Evolutionary conservation across 30 jellyfish, hydroid and myxozoan species (phyloP), one percentile per base, ranked within the genome.

Genomic region (Calvadosia cruxmelitensis): DNA sequence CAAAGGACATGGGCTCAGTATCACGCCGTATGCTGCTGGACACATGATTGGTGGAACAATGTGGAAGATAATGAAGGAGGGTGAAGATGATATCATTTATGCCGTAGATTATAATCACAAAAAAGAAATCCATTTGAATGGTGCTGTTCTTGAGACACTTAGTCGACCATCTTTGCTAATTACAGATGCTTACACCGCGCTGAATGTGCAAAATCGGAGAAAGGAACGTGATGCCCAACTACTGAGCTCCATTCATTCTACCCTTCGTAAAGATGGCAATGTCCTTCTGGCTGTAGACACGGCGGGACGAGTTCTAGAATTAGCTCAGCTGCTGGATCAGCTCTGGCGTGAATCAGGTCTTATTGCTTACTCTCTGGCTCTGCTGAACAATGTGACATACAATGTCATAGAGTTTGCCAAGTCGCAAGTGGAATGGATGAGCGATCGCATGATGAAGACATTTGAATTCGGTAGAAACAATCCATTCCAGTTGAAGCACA

Each of bases 31-130:
- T 73, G 93, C 95, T 32, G 95, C 98, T 76, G 98, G 98, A 31
- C 98, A 89, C 85, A 89, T 81, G 95, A 89, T 89, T 49, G 98
- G 98, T 7, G 98, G 98, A 34, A 89, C 98, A 27, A 89, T 89
- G 98, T 89, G 98, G 98, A 89, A 89, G 63, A 89, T 89, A 16
- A 89, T 89, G 98, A 89, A 89, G 33, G 98, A 89, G 67, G 98
- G 98, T 12, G 98, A 89, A 70, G 98, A 89, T 63, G 98, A 89
- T 63, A 89, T 89, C 74, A 89, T 89, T 1, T 89, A 89, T 53
- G 98, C 98, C 1, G 98, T 89, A 51, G 98, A 89, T 70, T 89
- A 81, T 51, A 89, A 89, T 49, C 98, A 89, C 64, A 89, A 89
- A 49, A 89, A 89, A 73, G 98, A 89, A 89, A 76, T 89, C 42